Evolutionary conservation across 2,888 invertebrate species (phyloP), one percentile per base, ranked within the genome.

Genomic region (Lycocerus yunnanus): DNA sequence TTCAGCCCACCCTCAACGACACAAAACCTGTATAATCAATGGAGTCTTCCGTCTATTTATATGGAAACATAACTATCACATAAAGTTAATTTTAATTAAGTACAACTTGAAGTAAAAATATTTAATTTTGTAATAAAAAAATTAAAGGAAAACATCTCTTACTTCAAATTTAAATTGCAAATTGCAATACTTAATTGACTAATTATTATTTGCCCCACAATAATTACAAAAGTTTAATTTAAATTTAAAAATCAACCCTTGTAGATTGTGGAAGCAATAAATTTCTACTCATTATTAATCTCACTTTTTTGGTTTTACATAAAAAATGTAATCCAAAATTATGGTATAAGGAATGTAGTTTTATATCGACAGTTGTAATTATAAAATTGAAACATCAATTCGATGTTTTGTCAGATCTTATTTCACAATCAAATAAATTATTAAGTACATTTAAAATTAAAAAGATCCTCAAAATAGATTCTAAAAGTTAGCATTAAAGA

Each of bases 371-470:
- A 43, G 43, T 43, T 43, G n/a, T 43, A 18, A 63, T 63, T 63
- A 18, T 20, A 63, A 20, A 18, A 16, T n/a, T 18, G 18, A 63
- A 61, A 63, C 61, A 63, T 63, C 61, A 18, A 63, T 63, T 63
- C 61, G 61, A 63, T 63, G 61, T 63, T 20, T 18, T 63, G n/a
- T 20, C 61, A 63, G 61, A 63, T 63, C 61, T 63, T 63, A 15
- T 20, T 16, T 63, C 18, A 18, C 43, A 43, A 43, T n/a, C 43
- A 43, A 43, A 43, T n/a, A 43, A 43, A n/a, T 43, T 43, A 43
- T n/a, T 43, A 43, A 43, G n/a, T 43, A 43, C 43, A 43, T n/a
- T 43, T 9, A 21, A 24, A 24, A 43, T 43, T 43, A n/a, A 43
- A 43, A 43, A n/a, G 6, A 5, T 43, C 4, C n/a, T 43, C 43